Conservation (phyloP, 2,113 vertebrate species). For the Abramis brama region DNA sequence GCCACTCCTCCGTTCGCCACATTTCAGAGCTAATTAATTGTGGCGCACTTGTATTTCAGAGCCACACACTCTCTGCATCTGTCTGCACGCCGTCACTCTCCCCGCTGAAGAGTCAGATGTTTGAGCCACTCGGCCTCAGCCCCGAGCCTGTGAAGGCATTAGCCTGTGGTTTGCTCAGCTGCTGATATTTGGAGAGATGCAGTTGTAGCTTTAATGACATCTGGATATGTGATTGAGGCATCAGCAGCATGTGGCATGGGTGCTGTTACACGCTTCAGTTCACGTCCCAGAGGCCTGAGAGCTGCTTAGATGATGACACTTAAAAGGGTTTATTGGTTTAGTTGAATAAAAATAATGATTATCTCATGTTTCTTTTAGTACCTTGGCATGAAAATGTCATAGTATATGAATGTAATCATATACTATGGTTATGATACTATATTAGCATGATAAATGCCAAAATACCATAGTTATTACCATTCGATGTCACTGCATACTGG, state of each 20-base stretch:
- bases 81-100: not conserved
- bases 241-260: not conserved
- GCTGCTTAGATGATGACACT: not conserved
- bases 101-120: not conserved
- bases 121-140: not conserved
- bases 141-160: conserved; percentile 1
- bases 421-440: too few relatives aligned
- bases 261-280: not conserved
- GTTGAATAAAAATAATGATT: not conserved
- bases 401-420: not conserved
- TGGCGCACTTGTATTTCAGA: conserved; percentile 34
- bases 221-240: conserved; percentile 17
- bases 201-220: not conserved
- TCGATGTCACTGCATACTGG: too few relatives aligned
- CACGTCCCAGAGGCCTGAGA: not conserved
- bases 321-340: not conserved
- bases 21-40: conserved; percentile 49
- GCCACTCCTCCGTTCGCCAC: conserved; percentile 32
- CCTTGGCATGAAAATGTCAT: not conserved
- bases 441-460: too few relatives aligned
- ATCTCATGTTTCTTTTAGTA: not conserved
- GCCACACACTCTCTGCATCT: not conserved
- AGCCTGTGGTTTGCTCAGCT: conserved; percentile 4
- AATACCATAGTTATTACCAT: too few relatives aligned
- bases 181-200: not conserved